Percentiles rank a stretch among this genome's conserved stretches.
Evolutionary conservation across 2,888 invertebrate genomes (phyloP).

Genomic region (Meganola albula): DNA sequence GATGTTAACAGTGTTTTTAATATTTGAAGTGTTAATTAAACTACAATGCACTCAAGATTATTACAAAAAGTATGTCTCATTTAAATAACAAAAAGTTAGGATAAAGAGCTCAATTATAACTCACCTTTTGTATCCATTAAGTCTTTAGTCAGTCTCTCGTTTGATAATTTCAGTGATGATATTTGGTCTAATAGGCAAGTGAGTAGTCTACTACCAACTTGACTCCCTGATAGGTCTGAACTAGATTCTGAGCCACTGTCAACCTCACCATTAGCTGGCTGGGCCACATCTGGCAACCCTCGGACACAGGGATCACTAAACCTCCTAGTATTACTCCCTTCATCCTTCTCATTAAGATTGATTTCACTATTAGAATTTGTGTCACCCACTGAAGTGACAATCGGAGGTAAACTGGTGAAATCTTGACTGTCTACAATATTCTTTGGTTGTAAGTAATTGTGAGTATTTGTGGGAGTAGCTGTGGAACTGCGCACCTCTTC

Average conservation of each 20-base stretch:
- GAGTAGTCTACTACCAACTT: constrained; percentile 77
- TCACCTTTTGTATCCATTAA: constrained; percentile 84
- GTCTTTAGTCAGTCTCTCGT: constrained; percentile 85
- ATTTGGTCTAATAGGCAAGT: constrained; percentile 85
- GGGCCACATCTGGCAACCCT: constrained; percentile 61
- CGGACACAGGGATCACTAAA: constrained; percentile 83
- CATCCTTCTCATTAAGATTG: constrained; percentile 71
- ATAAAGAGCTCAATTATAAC: no score
- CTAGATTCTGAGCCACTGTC: constrained; percentile 74
- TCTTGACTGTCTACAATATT: constrained; percentile 67
- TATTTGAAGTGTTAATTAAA: no score
- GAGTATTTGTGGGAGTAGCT: constrained; percentile 23
- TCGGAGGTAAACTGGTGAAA: constrained; percentile 84
- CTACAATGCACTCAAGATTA: no score
- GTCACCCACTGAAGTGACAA: constrained; percentile 76
- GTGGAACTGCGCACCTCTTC: constrained; percentile 51
- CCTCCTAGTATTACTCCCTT: constrained; percentile 75
- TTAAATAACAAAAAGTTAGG: no score
- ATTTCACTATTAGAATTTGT: constrained; percentile 69
- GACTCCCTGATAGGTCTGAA: constrained; percentile 71
- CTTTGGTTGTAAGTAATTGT: constrained; percentile 60
- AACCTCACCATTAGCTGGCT: constrained; percentile 67
- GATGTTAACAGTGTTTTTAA: no score
- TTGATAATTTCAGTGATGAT: constrained; percentile 81
- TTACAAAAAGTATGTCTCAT: no score